Conservation (phyloP, 1,140 invertebrate species). For the Conus betulinus region DNA sequence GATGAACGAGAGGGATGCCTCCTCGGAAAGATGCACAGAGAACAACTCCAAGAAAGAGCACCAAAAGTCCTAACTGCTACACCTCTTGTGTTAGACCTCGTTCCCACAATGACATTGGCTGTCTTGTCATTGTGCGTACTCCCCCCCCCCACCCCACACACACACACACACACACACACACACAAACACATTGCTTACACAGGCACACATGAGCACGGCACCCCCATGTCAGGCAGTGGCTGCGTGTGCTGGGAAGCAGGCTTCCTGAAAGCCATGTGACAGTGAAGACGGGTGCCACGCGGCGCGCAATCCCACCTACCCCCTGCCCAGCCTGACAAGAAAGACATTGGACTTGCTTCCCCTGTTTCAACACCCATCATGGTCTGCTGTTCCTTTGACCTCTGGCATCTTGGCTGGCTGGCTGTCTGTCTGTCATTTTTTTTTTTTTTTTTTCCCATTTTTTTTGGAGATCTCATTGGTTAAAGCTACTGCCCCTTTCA, state of each 20-base stretch:
- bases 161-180: background rate
- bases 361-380: background rate
- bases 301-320: background rate
- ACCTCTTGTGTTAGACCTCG: constrained; percentile 32
- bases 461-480: background rate
- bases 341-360: background rate
- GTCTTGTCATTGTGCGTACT: background rate
- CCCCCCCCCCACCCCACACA: background rate
- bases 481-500: background rate
- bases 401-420: background rate
- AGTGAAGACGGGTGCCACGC: background rate
- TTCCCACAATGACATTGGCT: background rate
- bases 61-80: constrained; percentile 47
- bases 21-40: constrained; percentile 78
- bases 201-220: background rate
- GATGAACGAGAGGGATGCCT: constrained; percentile 99
- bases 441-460: background rate
- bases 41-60: constrained; percentile 67
- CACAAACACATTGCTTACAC: background rate
- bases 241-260: constrained; percentile 41
- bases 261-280: constrained; percentile 35
- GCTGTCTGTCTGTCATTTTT: background rate
- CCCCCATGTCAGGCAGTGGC: background rate
- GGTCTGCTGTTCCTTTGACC: background rate
- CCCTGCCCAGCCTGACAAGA: background rate